Percentiles rank a stretch among this genome's conserved stretches.
Evolutionary conservation across 1,140 invertebrate genomes (phyloP).

Genomic region (Grapholita molesta): DNA sequence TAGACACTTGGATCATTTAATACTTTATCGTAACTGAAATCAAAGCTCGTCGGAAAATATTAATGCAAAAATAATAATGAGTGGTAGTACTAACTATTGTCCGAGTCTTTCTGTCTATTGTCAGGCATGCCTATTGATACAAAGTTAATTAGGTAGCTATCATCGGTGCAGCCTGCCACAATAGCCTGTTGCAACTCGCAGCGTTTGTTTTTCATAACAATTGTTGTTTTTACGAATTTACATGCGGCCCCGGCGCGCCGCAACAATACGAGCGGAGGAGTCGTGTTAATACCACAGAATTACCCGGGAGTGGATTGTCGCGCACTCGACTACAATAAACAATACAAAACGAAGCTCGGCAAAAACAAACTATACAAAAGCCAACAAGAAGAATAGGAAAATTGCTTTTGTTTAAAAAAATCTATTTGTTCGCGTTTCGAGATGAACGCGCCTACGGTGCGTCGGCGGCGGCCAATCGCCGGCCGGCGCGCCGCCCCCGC

Average conservation of each 20-base stretch:
- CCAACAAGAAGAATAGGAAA: conserved; percentile 76
- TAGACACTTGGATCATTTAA: background rate
- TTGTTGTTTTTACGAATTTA: conserved; percentile 65
- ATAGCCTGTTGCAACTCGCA: conserved; percentile 39
- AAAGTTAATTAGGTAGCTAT: conserved; percentile 16
- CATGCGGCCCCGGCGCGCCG: conserved; percentile 46
- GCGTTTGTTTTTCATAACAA: conserved; percentile 58
- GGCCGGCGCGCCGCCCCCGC: conserved; percentile 51
- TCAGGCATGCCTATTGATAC: conserved; percentile 10
- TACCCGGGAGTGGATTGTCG: conserved; percentile 71
- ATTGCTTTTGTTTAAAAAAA: conserved; percentile 77
- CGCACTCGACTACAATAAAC: conserved; percentile 66
- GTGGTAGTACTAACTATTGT: background rate
- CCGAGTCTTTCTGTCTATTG: conserved; percentile 4
- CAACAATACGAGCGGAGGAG: conserved; percentile 53
- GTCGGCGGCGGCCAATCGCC: conserved; percentile 57
- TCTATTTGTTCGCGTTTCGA: conserved; percentile 71
- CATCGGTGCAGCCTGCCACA: conserved; percentile 11
- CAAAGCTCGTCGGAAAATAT: conserved; percentile 1
- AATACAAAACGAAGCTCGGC: conserved; percentile 68
- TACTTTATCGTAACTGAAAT: background rate
- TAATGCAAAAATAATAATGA: background rate
- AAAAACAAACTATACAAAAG: conserved; percentile 73
- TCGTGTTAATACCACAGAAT: conserved; percentile 67
- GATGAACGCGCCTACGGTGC: conserved; percentile 66